Base-by-base conservation (phyloP, 1,140 invertebrate species). In the Drosophila novamexicana region DNA sequence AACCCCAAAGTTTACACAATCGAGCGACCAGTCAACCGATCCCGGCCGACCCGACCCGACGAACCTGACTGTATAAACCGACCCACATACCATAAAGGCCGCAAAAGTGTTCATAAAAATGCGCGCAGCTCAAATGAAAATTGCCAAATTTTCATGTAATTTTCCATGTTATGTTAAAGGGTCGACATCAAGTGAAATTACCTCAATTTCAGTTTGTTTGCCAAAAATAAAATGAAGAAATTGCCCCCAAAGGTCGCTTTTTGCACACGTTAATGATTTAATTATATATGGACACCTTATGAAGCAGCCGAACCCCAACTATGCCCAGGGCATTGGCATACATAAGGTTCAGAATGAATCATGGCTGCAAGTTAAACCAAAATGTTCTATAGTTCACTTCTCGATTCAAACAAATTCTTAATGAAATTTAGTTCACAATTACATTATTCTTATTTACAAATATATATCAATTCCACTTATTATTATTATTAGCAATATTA, bases 191-290 rank as follows among this genome's bases (percentile, higher is more conserved):
- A 89, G 77, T 89, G 84, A 89, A 89, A 89, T 89, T 70, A 37
- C 22, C 12, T 45, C 10, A 63, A 71, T n/a, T 53, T 52, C 5
- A 29, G 22, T 8, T 62, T 22, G 37, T 12, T 12, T 42, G 10
- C 6, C 10, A 10, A 22, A 22, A 18, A 49, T 52, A 5, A 37
- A 53, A 32, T 37, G 37, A 49, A 29, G 9, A 49, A 22, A 49
- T 49, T 49, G 22, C 57, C 52, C 63, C 34, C 10, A 18, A 73
- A 77, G 84, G 80, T 89, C 67, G 84, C 84, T 89, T 89, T 90
- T 85, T 89, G 84, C 78, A 75, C 81, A 89, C 77, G 63, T 70
- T 89, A 89, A 88, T 88, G 64, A 53, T 61, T 79, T 89, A 75
- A 81, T 81, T 85, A 75, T 44, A 75, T 44, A 65, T n/a, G 57